These are phyloP conservation scores for Solenodon paradoxus DNA, from an alignment of 2,113 vertebrate species.

Conservation along the genomic window DNA sequence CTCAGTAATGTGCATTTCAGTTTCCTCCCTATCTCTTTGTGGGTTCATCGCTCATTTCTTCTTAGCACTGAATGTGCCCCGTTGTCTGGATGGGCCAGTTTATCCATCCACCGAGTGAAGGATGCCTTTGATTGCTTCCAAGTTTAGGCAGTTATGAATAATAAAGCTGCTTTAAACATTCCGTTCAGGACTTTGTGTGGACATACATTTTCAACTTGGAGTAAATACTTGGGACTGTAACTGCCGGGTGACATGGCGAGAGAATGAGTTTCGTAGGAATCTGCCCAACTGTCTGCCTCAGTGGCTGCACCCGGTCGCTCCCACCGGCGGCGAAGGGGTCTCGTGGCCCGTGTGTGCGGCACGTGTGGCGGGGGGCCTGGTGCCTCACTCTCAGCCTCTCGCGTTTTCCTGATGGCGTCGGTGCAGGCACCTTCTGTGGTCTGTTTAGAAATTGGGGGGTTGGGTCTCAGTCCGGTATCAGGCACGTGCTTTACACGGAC, in stretches of 20 bases:
- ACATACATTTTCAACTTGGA: neutral
- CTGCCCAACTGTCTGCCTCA: rapidly evolving
- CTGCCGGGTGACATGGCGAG: rapidly evolving
- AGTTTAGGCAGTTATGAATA: too few relatives aligned
- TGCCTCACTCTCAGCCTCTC: too few relatives aligned
- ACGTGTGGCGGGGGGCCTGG: too few relatives aligned
- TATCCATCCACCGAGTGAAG: neutral
- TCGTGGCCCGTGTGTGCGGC: too few relatives aligned
- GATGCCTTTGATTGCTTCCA: neutral
- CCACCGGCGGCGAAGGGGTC: neutral
- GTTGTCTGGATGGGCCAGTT: neutral
- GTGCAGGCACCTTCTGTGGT: too few relatives aligned
- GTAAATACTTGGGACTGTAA: too few relatives aligned
- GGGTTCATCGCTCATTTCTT: too few relatives aligned
- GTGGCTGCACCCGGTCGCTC: rapidly evolving
- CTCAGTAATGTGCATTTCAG: too few relatives aligned
- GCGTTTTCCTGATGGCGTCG: rapidly evolving
- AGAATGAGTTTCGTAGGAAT: neutral
- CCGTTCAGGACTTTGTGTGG: neutral
- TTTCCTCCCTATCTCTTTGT: too few relatives aligned
- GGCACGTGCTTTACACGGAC: neutral
- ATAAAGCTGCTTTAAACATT: neutral
- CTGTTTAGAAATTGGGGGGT: neutral
- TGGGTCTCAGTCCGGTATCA: neutral
- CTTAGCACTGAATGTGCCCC: neutral